Conservation (phyloP, 2,888 invertebrate genomes). For the Stenotaenia linearis region DNA sequence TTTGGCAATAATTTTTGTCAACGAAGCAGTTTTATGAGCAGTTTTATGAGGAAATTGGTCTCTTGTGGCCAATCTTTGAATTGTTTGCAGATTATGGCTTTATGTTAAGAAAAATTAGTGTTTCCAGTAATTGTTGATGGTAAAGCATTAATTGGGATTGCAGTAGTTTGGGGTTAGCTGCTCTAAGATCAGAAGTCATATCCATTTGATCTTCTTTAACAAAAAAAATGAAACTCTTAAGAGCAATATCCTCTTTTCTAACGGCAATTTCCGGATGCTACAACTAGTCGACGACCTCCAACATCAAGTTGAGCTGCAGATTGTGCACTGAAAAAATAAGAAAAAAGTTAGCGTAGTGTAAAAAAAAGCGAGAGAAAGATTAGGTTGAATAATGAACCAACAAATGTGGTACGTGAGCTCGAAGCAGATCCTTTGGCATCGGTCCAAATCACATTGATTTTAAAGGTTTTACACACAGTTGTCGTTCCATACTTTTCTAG, state of each 20-base stretch:
- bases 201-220: not conserved
- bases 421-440: not conserved
- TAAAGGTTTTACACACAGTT: not conserved
- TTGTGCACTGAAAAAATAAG: not conserved
- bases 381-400: not conserved
- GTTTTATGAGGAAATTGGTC: no score
- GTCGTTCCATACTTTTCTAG: not conserved
- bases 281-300: not conserved
- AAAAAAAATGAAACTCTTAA: not conserved
- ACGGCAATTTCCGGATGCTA: not conserved
- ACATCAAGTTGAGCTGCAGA: not conserved
- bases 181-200: no score
- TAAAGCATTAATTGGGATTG: no score
- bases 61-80: no score
- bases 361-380: not conserved
- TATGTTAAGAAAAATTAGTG: no score
- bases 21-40: no score
- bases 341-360: not conserved
- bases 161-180: no score
- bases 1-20: no score
- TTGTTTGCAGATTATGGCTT: no score
- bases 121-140: no score
- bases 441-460: not conserved
- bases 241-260: not conserved
- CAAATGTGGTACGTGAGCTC: not conserved